Base-by-base conservation (phyloP, 2,113 vertebrate genomes). In the Tylochromis polylepis region DNA sequence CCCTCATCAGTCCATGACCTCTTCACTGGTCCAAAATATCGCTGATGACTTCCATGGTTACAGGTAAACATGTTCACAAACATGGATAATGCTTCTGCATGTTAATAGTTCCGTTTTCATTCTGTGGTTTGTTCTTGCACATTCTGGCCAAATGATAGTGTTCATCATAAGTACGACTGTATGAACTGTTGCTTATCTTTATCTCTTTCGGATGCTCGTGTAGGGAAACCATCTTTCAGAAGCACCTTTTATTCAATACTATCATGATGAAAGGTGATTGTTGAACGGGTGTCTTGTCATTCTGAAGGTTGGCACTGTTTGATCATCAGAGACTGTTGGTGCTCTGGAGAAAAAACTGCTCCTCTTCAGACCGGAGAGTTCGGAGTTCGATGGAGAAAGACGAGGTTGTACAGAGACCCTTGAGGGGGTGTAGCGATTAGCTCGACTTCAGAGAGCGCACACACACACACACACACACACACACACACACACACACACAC, bases 11-110 rank as follows among this genome's bases (percentile, higher is more conserved):
- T 79, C 93, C 24, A 15, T 93, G 82, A 95, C 96, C 11, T 95
- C 95, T 0, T 95, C 95, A 2, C 94, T 97, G 81, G 93, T 95
- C 67, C 97, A 96, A 67, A 95, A 97, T 5, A 59, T 96, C 82
- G 95, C 96, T 58, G 97, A 97, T 16, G 97, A 98, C 89, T 95
- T 96, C 72, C 95, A 95, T 22, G 94, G 95, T 36, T 94, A 93
- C 95, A 98, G 98, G 98, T 99, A 92, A 91, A 90, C 34, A 43
- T 77, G 9, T 16, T 49, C 3, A 41, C 8, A 87, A 27, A 55
- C 34, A 18, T 56, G 36, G 16, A 75, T 10, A 6, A 78, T 29
- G 16, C 8, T 14, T 55, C 24, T 38, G 51, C 5, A 38, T 27
- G 22, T 34, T 49, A 4, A 31, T 7, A 6, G 10, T 79, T 80